Evolutionary conservation across 2,888 invertebrate species (phyloP).

Genomic region (Seladonia tumulorum): DNA sequence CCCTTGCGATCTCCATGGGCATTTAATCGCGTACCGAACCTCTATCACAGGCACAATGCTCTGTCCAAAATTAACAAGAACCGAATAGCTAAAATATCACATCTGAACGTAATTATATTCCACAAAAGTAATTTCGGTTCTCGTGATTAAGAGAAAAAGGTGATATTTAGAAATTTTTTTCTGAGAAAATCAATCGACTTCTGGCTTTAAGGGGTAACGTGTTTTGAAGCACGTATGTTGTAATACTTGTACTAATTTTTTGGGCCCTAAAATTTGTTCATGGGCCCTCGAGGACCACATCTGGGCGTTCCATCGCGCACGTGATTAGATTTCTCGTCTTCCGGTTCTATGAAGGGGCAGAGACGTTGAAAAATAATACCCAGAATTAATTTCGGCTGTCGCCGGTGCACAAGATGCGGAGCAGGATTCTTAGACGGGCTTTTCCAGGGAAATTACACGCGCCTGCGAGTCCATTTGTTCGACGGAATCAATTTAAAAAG

Average conservation of each 20-base stretch:
- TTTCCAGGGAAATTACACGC: conserved; percentile 43
- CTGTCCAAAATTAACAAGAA: neutral
- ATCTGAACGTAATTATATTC: neutral
- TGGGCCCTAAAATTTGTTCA: no score
- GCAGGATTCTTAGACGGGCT: neutral
- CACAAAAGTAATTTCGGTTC: no score
- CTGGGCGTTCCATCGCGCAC: neutral
- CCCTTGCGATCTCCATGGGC: conserved; percentile 30
- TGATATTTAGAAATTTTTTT: no score
- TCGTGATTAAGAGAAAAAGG: no score
- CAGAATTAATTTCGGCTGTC: conserved; percentile 19
- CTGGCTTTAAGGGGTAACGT: no score
- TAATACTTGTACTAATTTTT: no score
- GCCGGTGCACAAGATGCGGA: neutral
- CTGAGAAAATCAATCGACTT: no score
- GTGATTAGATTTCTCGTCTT: neutral
- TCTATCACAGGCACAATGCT: neutral
- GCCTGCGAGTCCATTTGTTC: conserved; percentile 42
- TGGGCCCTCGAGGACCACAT: neutral
- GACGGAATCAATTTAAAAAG: conserved; percentile 52
- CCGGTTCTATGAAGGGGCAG: neutral
- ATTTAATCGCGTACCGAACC: conserved; percentile 46
- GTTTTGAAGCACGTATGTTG: no score
- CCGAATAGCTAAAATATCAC: no score
- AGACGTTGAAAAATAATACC: neutral